phyloP scores from a whole-genome alignment of 2,113 vertebrate species.

The Piprites chloris region DNA sequence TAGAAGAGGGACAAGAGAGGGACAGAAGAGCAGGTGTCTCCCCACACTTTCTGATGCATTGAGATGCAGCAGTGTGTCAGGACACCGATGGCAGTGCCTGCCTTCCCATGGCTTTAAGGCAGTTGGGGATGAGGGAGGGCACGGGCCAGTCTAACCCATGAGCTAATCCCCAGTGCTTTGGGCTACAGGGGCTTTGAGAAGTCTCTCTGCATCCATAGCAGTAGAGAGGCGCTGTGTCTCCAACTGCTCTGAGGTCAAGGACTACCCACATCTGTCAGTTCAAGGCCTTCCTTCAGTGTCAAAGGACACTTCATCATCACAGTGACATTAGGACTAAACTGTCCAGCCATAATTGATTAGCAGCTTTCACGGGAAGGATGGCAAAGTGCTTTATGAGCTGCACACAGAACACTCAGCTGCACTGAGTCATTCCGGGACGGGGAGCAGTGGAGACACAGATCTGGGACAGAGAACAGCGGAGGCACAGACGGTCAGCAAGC shows the following conservation, averaged over 20 bases:
- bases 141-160: background rate
- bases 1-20: background rate
- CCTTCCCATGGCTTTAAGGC: background rate
- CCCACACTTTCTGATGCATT: background rate
- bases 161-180: background rate
- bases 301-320: background rate
- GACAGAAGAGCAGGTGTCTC: background rate
- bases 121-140: background rate
- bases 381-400: background rate
- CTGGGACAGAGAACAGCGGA: background rate
- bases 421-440: background rate
- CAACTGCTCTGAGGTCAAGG: background rate
- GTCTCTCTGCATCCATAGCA: background rate
- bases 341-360: background rate
- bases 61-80: background rate
- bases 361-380: background rate
- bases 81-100: accelerated
- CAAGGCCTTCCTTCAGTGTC: background rate
- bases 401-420: background rate
- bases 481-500: background rate
- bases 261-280: background rate
- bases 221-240: background rate
- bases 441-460: background rate
- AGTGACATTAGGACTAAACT: background rate
- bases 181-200: background rate